A percentile compares a stretch with the other conserved stretches of the same genome.
Evolutionary conservation across 1,140 invertebrate species (phyloP).

Genomic region (Thaumetopoea pityocampa): DNA sequence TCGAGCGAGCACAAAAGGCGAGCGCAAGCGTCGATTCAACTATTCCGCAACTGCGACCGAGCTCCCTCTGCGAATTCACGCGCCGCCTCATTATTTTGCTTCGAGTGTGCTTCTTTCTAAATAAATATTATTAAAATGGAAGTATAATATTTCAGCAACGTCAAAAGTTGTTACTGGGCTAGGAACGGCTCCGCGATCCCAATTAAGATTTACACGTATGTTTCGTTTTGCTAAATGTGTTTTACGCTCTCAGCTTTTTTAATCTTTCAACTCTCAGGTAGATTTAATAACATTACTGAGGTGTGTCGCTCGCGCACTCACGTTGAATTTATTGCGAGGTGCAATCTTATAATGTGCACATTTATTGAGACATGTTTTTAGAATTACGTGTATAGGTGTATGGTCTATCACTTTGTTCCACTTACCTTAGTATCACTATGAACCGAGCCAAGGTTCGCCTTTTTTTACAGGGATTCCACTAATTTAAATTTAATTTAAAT

Average conservation of each 20-base stretch:
- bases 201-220: constrained; percentile 32
- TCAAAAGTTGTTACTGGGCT: constrained; percentile 23
- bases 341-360: no score
- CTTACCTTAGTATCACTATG: no score
- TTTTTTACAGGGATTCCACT: no score
- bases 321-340: no score
- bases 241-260: constrained; percentile 24
- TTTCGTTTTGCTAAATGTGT: constrained; percentile 25
- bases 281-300: constrained; percentile 21
- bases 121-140: constrained; percentile 49
- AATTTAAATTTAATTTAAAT: no score
- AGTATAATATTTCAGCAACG: constrained; percentile 43
- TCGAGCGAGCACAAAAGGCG: constrained; percentile 34
- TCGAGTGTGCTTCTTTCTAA: constrained; percentile 33
- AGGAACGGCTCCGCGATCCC: constrained; percentile 15
- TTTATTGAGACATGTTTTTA: no score
- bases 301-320: neutral
- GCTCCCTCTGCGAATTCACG: constrained; percentile 30
- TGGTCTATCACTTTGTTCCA: no score
- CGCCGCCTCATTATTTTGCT: constrained; percentile 46
- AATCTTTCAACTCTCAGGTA: constrained; percentile 22
- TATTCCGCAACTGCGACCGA: constrained; percentile 18
- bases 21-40: constrained; percentile 25
- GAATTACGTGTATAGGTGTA: no score
- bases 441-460: no score